Evolutionary conservation across 2,113 vertebrate genomes (phyloP).

Genomic region (Pimephales promelas): DNA sequence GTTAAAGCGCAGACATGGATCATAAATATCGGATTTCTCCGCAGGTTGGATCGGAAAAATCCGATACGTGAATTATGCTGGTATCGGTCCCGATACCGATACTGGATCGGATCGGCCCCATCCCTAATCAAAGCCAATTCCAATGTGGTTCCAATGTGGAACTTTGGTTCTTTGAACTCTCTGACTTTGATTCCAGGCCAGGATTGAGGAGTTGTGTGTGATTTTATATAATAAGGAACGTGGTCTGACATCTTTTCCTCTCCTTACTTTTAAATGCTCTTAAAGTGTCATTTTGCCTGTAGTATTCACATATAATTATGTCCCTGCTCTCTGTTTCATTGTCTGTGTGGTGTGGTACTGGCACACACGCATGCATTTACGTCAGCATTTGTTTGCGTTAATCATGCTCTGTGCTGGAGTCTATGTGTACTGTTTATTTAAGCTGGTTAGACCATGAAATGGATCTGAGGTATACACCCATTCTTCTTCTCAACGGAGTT

Average conservation of each 20-base stretch:
- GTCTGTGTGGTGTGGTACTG: neutral
- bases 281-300: neutral
- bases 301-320: neutral
- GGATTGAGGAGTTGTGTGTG: neutral
- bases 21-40: no score
- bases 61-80: no score
- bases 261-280: neutral
- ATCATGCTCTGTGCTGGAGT: neutral
- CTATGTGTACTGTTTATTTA: slow-evolving; percentile 33
- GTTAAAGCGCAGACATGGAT: no score
- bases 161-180: neutral
- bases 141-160: neutral
- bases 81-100: no score
- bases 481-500: neutral
- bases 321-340: neutral
- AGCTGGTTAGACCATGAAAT: neutral
- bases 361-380: neutral
- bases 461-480: neutral
- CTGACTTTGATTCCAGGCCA: neutral
- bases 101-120: no score
- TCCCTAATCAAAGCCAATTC: neutral
- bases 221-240: neutral
- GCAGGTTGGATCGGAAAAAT: no score
- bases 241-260: neutral
- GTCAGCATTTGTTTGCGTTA: neutral